A percentile compares a stretch with the other conserved stretches of the same genome.
These are phyloP conservation scores for Radopholus similis DNA, from an alignment of 1,140 invertebrate genomes.

Conservation along the genomic window DNA sequence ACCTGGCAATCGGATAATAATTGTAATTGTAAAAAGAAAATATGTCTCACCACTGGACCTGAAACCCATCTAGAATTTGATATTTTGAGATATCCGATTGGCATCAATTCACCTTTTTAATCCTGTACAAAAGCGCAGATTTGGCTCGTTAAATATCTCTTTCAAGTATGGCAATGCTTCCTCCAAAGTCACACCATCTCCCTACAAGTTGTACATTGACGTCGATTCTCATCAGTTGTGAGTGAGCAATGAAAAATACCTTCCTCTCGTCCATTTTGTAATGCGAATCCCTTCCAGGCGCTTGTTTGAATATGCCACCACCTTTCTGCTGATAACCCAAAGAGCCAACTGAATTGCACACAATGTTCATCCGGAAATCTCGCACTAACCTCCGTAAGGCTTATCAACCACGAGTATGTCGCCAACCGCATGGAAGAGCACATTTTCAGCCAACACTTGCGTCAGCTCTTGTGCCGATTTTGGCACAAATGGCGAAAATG, in stretches of 20 bases:
- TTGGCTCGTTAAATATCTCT: conserved; percentile 8
- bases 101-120: conserved; percentile 14
- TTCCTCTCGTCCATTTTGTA: not conserved
- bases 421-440: conserved; percentile 2
- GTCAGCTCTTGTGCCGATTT: not conserved
- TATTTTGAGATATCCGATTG: not conserved
- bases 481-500: not conserved
- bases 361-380: not conserved
- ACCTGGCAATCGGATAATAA: too few species aligned
- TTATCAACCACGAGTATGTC: conserved; percentile 23
- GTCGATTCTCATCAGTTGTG: not conserved
- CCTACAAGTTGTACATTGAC: conserved; percentile 3
- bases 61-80: conserved; percentile 22
- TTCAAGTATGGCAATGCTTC: conserved; percentile 15
- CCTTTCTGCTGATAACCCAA: conserved; percentile 8
- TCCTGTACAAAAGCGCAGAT: conserved; percentile 20
- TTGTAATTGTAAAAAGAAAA: too few species aligned
- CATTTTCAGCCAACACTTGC: not conserved
- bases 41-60: conserved; percentile 23
- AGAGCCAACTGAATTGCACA: conserved; percentile 7
- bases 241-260: too few species aligned
- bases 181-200: conserved; percentile 18
- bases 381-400: conserved; percentile 9
- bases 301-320: conserved; percentile 7
- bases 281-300: not conserved